A percentile compares a stretch with the other conserved stretches of the same genome.
phyloP scores from a whole-genome alignment of 2,888 invertebrate genomes.

The Lumbricus terrestris region DNA sequence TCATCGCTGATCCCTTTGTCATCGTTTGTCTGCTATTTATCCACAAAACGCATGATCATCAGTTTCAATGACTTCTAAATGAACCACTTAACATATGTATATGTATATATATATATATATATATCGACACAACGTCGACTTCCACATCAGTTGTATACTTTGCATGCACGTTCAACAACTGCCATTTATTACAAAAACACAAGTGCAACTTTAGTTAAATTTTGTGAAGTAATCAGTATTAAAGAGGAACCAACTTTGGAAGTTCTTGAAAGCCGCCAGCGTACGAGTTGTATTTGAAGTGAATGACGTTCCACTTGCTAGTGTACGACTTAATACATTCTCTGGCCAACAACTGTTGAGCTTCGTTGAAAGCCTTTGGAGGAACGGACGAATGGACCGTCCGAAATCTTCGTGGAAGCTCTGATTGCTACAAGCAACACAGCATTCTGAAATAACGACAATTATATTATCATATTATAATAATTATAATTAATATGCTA shows the following conservation, averaged over 20 bases:
- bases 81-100: too few relatives aligned
- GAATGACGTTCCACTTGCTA: constrained; percentile 83
- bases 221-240: not conserved
- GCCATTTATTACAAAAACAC: not conserved
- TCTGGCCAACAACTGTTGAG: constrained; percentile 68
- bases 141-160: too few relatives aligned
- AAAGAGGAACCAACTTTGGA: constrained; percentile 61
- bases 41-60: too few relatives aligned
- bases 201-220: not conserved
- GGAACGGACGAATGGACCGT: constrained; percentile 72
- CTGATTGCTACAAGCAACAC: constrained; percentile 51
- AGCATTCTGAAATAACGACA: not conserved
- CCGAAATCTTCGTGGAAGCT: constrained; percentile 72
- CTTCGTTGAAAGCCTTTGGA: constrained; percentile 60
- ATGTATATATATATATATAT: too few relatives aligned
- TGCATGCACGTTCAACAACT: too few relatives aligned
- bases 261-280: constrained; percentile 83
- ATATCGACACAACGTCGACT: too few relatives aligned
- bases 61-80: too few relatives aligned
- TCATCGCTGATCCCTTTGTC: too few relatives aligned
- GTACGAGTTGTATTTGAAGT: constrained; percentile 86
- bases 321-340: constrained; percentile 77
- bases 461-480: not conserved
- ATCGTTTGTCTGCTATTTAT: too few relatives aligned
- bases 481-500: too few relatives aligned